Base-by-base conservation (phyloP, 2,113 vertebrate genomes). In the Apeltes quadracus region DNA sequence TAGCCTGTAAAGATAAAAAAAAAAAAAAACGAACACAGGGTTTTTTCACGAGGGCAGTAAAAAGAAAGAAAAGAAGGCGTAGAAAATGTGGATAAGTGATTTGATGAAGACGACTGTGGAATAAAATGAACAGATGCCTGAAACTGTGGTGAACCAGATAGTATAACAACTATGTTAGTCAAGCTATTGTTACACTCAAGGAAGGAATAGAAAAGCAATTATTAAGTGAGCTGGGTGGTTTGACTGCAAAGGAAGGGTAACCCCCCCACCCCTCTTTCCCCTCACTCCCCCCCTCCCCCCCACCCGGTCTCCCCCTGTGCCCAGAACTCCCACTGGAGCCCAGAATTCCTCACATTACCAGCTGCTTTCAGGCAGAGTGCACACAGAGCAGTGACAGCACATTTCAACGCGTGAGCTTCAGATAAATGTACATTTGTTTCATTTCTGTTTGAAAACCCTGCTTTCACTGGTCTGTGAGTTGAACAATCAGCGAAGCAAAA, bases 261-360 rank as follows among this genome's bases (percentile, higher is more conserved):
- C 20, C 38, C 25, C 34, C 29, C 43, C 41, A 46, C 0, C 15
- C 14, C 10, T 13, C 53, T 57, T 29, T 68, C 48, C 48, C 14
- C 48, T 13, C 48, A 13, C 11, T 11, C 48, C 14, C 11, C 32
- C 34, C 25, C 44, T 29, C 34, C 39, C 36, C 55, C 72, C 29
- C 29, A 5, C 32, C 34, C 23, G 32, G 32, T 36, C 34, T 29
- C 51, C 72, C 69, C 54, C 50, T 22, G 1, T 44, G 38, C 56
- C 63, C 67, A 68, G 43, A 56, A 67, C 72, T 69, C 80, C 79
- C 77, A 72, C 66, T 83, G 69, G 71, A 87, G 55, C 64, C 81
- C 65, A 82, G 75, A 81, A 83, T 91, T 85, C 82, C 84, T 84
- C 70, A 69, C 65, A 82, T 69, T 48, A 78, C 39, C 89, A 86